Evolutionary conservation across 1,140 invertebrate species (phyloP).

Genomic region (Camponotus vicinus): DNA sequence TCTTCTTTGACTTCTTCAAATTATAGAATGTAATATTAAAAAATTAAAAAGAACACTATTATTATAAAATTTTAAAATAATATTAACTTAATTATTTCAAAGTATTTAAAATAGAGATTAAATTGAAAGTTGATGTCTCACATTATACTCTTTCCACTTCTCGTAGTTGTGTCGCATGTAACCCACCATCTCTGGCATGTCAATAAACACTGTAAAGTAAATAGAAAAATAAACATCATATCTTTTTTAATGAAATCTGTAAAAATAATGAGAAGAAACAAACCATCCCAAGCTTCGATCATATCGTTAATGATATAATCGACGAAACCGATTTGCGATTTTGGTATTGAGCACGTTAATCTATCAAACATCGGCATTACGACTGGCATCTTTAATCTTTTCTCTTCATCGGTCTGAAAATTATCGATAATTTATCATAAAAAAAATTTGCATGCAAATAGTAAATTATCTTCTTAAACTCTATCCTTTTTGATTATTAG

Average conservation of each 20-base stretch:
- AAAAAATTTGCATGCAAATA: background rate
- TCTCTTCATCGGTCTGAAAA: slow-evolving; percentile 96
- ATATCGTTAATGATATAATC: slow-evolving; percentile 98
- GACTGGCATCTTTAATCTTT: slow-evolving; percentile 93
- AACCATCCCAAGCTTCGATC: slow-evolving; percentile 98
- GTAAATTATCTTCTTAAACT: background rate
- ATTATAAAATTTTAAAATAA: slow-evolving; percentile 6
- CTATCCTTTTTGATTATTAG: background rate
- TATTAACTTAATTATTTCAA: background rate
- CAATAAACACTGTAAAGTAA: slow-evolving; percentile 93
- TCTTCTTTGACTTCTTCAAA: background rate
- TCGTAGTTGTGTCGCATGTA: slow-evolving; percentile 95
- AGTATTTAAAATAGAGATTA: background rate
- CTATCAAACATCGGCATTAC: slow-evolving; percentile 99
- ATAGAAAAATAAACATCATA: slow-evolving; percentile 29
- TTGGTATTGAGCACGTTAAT: slow-evolving; percentile 96
- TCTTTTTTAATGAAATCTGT: background rate
- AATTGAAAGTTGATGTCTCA: slow-evolving; percentile 68
- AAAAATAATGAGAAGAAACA: slow-evolving; percentile 26
- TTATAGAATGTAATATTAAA: background rate
- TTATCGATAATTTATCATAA: slow-evolving; percentile 14
- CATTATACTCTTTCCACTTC: slow-evolving; percentile 93
- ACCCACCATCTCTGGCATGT: slow-evolving; percentile 95
- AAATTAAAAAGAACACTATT: background rate
- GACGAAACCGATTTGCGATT: slow-evolving; percentile 98